A percentile compares a stretch with the other conserved stretches of the same genome.
Evolutionary conservation across 2,113 vertebrate species (phyloP).

Genomic region (Mesitornis unicolor): DNA sequence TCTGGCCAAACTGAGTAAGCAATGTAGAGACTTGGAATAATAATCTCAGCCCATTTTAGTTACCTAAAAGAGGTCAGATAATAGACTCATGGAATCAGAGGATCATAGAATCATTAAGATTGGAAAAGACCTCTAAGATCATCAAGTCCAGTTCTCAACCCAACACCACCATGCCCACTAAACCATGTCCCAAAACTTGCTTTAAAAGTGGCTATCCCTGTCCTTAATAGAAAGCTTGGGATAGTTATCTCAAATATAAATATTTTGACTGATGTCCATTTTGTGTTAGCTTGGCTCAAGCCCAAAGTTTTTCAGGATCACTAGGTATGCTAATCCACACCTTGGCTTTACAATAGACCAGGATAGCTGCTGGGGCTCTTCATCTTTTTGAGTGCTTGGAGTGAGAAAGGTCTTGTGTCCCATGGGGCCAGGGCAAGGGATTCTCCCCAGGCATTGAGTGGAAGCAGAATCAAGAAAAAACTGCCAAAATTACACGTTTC

Average conservation of each 20-base stretch:
- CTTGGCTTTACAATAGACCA: background rate
- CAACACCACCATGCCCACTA: no score
- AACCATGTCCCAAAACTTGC: no score
- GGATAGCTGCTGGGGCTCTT: background rate
- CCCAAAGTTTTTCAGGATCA: background rate
- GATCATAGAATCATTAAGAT: no score
- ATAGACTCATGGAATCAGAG: no score
- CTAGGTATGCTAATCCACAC: background rate
- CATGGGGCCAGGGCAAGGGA: background rate
- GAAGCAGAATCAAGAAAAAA: background rate
- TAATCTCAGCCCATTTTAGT: background rate
- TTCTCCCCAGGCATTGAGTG: background rate
- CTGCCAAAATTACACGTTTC: background rate
- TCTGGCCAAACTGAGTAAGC: background rate
- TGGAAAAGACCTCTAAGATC: no score
- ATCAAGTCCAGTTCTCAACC: no score
- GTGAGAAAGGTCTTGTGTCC: background rate
- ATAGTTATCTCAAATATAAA: background rate
- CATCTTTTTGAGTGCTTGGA: background rate
- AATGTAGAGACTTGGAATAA: background rate
- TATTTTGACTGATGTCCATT: background rate
- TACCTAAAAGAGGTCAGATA: background rate
- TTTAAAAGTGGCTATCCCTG: background rate
- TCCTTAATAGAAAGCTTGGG: background rate
- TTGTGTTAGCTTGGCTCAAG: background rate